Evolutionary conservation across 2,113 vertebrate genomes (phyloP), one percentile per base, ranked within the genome.

Genomic region (Nibea albiflora): DNA sequence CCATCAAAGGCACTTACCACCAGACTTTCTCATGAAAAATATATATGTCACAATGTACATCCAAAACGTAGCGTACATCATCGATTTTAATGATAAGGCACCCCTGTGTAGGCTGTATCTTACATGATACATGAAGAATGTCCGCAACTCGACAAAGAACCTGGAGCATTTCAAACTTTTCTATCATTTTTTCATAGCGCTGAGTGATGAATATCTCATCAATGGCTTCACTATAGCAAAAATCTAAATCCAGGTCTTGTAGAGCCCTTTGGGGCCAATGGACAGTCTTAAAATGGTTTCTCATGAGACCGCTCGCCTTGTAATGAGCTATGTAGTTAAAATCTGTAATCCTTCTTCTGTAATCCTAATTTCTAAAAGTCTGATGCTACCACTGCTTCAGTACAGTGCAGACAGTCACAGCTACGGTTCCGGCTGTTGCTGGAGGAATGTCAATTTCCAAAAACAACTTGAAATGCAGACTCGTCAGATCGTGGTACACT

Each of bases 1-100:
- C 52, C 19, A 73, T 63, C 39, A 61, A 92, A 93, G 92, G 89
- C 92, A 90, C 90, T 87, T 90, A 4, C 77, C 42, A 64, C n/a
- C 26, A n/a, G 26, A 73, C 44, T 68, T 90, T 82, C n/a, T 71
- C 52, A 72, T 73, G n/a, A 17, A 58, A 74, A 74, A 60, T 66
- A 24, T 66, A 24, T 19, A 49, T 66, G 44, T 78, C 73, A 78
- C 52, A 65, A 24, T 49, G 77, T 72, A 81, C 65, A 75, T 60
- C 4, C 52, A 39, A 82, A 78, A 80, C 65, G 56, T 61, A 57
- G 49, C 65, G 52, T 50, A 53, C 31, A 10, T 69, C 19, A 72
- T 46, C 35, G 63, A 75, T 63, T 78, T 73, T 4, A 75, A 31
- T 14, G 9, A 69, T 89, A 91, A 93, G 92, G 92, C 92, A 93